Percentiles rank a stretch among this genome's conserved stretches.
Conservation (phyloP, 2,113 vertebrate genomes). For the Nymphicus hollandicus region DNA sequence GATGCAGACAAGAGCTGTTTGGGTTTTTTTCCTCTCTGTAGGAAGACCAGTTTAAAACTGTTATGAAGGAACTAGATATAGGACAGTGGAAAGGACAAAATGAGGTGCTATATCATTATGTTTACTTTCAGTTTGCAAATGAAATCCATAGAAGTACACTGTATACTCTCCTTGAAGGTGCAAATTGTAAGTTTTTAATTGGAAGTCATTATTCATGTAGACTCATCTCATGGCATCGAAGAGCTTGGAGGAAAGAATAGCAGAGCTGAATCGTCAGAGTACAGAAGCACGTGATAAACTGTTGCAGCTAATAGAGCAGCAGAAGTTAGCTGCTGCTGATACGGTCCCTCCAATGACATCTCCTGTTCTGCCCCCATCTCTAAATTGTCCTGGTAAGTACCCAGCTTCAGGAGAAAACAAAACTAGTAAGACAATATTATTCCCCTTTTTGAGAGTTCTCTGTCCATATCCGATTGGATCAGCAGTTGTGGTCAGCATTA, state of each 20-base stretch:
- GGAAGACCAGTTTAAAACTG: background rate
- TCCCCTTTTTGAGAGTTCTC: background rate
- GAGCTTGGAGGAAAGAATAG: conserved; percentile 84
- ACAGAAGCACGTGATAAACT: conserved; percentile 83
- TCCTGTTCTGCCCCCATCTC: conserved; percentile 66
- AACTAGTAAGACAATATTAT: background rate
- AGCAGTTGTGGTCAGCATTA: background rate
- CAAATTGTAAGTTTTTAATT: background rate
- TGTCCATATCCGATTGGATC: background rate
- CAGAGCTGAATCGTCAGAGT: conserved; percentile 88
- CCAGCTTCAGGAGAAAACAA: background rate
- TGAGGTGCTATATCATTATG: background rate
- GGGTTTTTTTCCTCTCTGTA: background rate
- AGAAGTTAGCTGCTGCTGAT: conserved; percentile 71
- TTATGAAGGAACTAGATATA: background rate
- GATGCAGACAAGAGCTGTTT: background rate
- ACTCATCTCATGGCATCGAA: conserved; percentile 5
- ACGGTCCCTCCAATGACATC: conserved; percentile 64
- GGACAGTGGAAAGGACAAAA: background rate
- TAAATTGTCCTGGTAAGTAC: conserved; percentile 63
- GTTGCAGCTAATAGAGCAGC: conserved; percentile 87
- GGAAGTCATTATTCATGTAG: conserved; percentile 39
- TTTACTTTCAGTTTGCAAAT: background rate
- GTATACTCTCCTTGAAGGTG: background rate
- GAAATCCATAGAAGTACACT: background rate